Percentiles rank a stretch among this genome's conserved stretches.
Evolutionary conservation across 2,888 invertebrate species (phyloP).

Genomic region (Ochropleura leucogaster): DNA sequence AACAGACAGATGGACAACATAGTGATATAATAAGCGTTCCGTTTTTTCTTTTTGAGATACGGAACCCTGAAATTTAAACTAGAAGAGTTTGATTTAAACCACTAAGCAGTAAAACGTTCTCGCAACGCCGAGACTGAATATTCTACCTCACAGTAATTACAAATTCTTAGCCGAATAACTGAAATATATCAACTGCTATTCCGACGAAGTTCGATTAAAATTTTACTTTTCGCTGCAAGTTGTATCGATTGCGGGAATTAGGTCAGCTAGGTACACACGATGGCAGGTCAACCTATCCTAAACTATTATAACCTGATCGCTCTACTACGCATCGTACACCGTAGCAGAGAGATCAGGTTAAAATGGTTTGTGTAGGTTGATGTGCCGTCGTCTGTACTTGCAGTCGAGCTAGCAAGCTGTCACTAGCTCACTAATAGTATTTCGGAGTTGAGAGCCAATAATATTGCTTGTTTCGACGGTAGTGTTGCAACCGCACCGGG

Average conservation of each 20-base stretch:
- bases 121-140: background rate
- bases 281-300: too few relatives aligned
- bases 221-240: constrained; percentile 48
- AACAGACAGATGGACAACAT: too few relatives aligned
- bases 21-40: too few relatives aligned
- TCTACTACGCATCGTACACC: too few relatives aligned
- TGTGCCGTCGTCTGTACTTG: constrained; percentile 5
- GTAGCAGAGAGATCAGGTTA: too few relatives aligned
- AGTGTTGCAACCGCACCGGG: constrained; percentile 26
- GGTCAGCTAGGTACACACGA: constrained; percentile 33
- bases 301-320: too few relatives aligned
- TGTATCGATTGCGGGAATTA: constrained; percentile 42
- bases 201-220: constrained; percentile 48
- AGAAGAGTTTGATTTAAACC: constrained; percentile 1
- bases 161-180: constrained; percentile 26
- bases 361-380: too few relatives aligned
- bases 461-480: constrained; percentile 25
- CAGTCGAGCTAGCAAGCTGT: constrained; percentile 42
- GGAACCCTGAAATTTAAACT: background rate
- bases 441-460: constrained; percentile 42
- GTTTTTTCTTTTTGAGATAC: too few relatives aligned
- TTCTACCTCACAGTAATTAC: background rate
- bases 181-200: constrained; percentile 33
- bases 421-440: constrained; percentile 47
- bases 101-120: background rate